Evolutionary conservation across 2,888 invertebrate genomes (phyloP).

Genomic region (Meiosimyza decipiens): DNA sequence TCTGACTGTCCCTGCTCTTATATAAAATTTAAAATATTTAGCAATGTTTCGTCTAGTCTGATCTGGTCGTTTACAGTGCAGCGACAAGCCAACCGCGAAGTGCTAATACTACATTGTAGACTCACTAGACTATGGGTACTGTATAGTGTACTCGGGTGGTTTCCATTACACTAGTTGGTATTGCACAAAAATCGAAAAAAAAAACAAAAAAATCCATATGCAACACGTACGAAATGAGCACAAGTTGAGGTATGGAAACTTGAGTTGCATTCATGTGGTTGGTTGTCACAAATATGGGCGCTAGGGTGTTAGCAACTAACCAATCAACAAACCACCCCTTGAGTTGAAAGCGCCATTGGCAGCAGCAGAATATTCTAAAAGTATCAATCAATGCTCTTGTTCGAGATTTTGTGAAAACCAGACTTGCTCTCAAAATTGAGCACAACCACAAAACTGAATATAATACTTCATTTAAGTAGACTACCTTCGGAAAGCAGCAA

Average conservation of each 20-base stretch:
- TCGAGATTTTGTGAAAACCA: neutral
- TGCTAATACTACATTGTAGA: neutral
- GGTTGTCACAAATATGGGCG: conserved; percentile 22
- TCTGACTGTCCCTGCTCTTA: conserved; percentile 21
- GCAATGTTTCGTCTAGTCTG: no score
- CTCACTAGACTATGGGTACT: no score
- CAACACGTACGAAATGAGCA: conserved; percentile 35
- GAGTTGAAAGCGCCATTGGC: neutral
- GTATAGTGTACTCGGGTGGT: conserved; percentile 8
- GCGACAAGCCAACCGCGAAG: conserved; percentile 45
- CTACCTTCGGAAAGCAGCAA: no score
- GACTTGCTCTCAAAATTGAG: no score
- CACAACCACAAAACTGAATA: no score
- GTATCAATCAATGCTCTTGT: conserved; percentile 12
- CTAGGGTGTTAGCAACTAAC: no score
- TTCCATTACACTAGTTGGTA: conserved; percentile 51
- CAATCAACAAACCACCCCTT: no score
- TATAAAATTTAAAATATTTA: conserved; percentile 25
- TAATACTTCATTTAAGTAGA: no score
- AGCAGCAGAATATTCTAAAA: neutral
- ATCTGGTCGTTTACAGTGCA: conserved; percentile 22
- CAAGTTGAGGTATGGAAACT: conserved; percentile 45
- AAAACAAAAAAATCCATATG: neutral
- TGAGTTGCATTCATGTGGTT: conserved; percentile 47
- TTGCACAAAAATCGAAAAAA: conserved; percentile 3